Evolutionary conservation across 2,888 invertebrate genomes (phyloP).

Genomic region (Meiosimyza platycephala): DNA sequence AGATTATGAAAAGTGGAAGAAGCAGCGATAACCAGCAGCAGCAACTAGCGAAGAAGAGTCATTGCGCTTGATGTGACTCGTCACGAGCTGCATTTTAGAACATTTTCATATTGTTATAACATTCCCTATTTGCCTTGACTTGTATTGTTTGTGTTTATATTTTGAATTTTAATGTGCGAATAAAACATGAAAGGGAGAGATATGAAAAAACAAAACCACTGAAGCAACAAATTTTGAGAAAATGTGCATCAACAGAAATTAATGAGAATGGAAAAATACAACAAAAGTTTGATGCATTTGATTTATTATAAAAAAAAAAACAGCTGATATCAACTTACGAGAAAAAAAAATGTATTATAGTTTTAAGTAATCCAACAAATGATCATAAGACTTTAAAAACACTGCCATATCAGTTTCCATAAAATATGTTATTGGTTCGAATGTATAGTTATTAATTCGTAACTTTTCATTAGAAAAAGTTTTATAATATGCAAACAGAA

Average conservation of each 20-base stretch:
- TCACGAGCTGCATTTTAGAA: constrained; percentile 11
- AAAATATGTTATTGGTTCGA: too few relatives aligned
- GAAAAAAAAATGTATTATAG: too few relatives aligned
- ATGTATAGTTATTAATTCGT: too few relatives aligned
- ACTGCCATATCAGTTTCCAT: too few relatives aligned
- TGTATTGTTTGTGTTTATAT: constrained; percentile 19
- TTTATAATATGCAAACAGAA: too few relatives aligned
- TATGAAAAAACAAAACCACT: constrained; percentile 13
- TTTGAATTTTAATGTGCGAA: constrained; percentile 11
- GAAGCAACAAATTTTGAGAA: constrained; percentile 8
- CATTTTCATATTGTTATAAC: constrained; percentile 2
- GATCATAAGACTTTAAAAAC: too few relatives aligned
- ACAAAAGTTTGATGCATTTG: too few relatives aligned
- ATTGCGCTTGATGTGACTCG: constrained; percentile 16
- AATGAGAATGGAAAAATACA: neutral
- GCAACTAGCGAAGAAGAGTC: constrained; percentile 13
- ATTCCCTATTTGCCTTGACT: neutral
- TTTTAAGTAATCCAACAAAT: too few relatives aligned
- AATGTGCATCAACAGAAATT: constrained; percentile 3
- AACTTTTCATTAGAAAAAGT: too few relatives aligned
- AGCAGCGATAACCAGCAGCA: neutral
- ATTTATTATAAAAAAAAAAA: too few relatives aligned
- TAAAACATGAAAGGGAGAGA: neutral
- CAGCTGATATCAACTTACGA: too few relatives aligned
- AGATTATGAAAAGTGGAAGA: constrained; percentile 13